Conservation (phyloP, 2,113 vertebrate species). For the Zeus faber region DNA sequence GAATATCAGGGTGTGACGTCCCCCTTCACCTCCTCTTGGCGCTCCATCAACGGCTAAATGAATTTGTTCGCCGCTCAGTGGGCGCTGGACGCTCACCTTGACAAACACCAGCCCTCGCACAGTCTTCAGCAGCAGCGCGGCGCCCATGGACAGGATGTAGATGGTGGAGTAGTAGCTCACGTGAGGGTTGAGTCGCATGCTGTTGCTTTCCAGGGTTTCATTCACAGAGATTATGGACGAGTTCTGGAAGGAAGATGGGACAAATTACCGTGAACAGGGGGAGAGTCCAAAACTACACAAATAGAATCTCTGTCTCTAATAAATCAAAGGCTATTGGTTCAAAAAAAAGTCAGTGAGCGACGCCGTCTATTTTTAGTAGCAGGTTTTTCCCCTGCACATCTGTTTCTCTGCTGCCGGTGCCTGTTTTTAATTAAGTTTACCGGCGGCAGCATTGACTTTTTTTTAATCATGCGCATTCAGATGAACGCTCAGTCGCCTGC, state of each 20-base stretch:
- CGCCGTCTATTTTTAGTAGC: constrained; percentile 53
- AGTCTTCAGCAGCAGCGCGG: constrained; percentile 72
- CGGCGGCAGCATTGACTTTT: constrained; percentile 48
- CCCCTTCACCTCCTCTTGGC: no score
- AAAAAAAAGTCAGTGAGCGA: constrained; percentile 29
- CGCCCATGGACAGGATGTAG: constrained; percentile 75
- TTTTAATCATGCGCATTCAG: constrained; percentile 62
- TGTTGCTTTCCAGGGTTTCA: constrained; percentile 62
- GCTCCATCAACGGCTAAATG: neutral
- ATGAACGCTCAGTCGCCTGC: constrained; percentile 55
- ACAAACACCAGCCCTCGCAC: constrained; percentile 76
- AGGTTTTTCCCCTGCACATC: constrained; percentile 39
- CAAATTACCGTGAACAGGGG: constrained; percentile 49
- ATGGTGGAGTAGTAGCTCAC: constrained; percentile 73
- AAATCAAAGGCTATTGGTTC: constrained; percentile 41
- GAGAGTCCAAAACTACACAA: constrained; percentile 12
- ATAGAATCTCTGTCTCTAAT: constrained; percentile 38
- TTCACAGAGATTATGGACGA: constrained; percentile 70
- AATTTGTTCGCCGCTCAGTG: neutral
- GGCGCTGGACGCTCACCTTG: constrained; percentile 65
- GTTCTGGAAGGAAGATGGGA: constrained; percentile 72
- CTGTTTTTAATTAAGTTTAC: constrained; percentile 72
- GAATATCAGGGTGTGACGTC: neutral
- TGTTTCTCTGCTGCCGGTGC: constrained; percentile 48
- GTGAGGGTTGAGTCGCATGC: constrained; percentile 80